Evolutionary conservation across 2,888 invertebrate species (phyloP).

Genomic region (Trileptium ribeirensis): DNA sequence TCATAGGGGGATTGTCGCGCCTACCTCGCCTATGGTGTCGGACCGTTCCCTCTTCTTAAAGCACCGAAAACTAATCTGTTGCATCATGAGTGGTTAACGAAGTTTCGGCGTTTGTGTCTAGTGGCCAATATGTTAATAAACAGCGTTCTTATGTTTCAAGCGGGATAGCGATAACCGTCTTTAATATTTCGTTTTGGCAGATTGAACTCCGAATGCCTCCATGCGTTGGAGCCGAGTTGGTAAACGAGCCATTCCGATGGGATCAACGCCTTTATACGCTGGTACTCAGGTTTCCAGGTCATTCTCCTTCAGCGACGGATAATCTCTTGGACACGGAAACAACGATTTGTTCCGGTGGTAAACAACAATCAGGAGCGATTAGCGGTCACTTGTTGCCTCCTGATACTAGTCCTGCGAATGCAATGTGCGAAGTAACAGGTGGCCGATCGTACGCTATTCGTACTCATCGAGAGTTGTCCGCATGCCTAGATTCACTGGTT

Average conservation of each 20-base stretch:
- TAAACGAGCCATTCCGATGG: constrained; percentile 98
- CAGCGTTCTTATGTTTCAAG: background rate
- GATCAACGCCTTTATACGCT: constrained; percentile 94
- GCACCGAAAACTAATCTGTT: no score
- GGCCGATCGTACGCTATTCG: constrained; percentile 92
- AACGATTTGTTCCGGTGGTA: constrained; percentile 61
- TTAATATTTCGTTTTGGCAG: constrained; percentile 58
- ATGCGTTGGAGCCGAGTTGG: constrained; percentile 90
- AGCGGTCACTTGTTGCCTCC: constrained; percentile 67
- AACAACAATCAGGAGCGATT: background rate
- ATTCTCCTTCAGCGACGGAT: constrained; percentile 25
- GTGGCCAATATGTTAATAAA: background rate
- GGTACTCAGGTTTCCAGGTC: constrained; percentile 78
- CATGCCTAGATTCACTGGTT: constrained; percentile 90
- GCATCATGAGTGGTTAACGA: no score
- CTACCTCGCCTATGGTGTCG: no score
- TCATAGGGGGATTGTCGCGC: no score
- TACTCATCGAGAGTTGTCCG: constrained; percentile 86
- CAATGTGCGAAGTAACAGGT: constrained; percentile 97
- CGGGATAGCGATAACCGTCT: constrained; percentile 28
- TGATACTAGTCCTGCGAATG: constrained; percentile 86
- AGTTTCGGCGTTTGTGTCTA: no score
- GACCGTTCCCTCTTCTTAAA: no score
- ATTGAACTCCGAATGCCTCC: constrained; percentile 84
- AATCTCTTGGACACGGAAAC: constrained; percentile 51